These are phyloP conservation scores for Scomber colias DNA, from an alignment of 2,113 vertebrate genomes.

Conservation along the genomic window DNA sequence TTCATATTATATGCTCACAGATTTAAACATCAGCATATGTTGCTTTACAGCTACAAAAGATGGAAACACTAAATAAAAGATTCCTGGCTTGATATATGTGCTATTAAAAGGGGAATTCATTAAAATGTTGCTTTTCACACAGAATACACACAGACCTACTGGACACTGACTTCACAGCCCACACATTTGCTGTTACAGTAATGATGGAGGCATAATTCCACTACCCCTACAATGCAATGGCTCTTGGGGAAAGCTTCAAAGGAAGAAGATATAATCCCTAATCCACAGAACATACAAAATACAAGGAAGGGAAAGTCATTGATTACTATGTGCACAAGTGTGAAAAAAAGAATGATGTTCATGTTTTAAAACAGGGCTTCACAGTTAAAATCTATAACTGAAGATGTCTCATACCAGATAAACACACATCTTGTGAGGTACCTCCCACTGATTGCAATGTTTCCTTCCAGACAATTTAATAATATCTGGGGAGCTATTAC, in stretches of 20 bases:
- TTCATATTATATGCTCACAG: too few species aligned
- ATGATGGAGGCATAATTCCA: background rate
- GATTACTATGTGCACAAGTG: background rate
- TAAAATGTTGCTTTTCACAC: background rate
- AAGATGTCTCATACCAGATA: background rate
- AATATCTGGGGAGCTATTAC: background rate
- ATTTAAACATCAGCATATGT: too few species aligned
- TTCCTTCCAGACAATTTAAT: background rate
- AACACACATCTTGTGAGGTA: background rate
- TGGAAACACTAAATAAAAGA: too few species aligned
- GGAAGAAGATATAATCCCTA: background rate
- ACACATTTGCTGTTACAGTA: background rate
- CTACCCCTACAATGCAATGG: background rate
- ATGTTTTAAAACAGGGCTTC: background rate
- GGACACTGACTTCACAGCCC: background rate
- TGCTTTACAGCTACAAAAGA: too few species aligned
- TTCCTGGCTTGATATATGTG: too few species aligned
- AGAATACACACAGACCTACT: background rate
- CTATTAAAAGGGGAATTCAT: background rate
- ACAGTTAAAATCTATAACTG: background rate
- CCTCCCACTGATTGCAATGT: background rate
- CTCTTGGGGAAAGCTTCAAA: background rate
- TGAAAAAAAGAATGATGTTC: background rate
- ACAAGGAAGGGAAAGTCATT: background rate
- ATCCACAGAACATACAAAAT: background rate